Evolutionary conservation across 2,113 vertebrate genomes (phyloP).

Genomic region (Apodemus speciosus): DNA sequence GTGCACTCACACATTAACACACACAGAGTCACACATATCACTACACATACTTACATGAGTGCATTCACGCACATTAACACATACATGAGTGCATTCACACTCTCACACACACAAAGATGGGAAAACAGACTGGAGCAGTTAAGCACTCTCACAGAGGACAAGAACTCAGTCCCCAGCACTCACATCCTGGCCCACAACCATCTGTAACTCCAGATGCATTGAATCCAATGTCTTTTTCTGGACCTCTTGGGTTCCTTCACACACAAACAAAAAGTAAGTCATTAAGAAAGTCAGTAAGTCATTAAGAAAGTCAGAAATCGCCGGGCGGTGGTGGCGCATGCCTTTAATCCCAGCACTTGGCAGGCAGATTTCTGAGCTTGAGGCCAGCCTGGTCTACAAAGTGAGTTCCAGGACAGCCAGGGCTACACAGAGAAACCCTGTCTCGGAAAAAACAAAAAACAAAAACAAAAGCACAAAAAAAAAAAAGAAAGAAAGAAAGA

Average conservation of each 20-base stretch:
- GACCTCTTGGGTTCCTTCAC: background rate
- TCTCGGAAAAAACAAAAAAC: background rate
- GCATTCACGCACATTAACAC: too few relatives aligned
- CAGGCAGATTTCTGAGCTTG: background rate
- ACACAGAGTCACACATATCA: too few relatives aligned
- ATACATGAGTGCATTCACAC: background rate
- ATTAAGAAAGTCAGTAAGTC: background rate
- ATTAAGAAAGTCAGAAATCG: background rate
- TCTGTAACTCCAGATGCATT: background rate
- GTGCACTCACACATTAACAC: too few relatives aligned
- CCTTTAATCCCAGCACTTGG: background rate
- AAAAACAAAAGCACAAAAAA: too few relatives aligned
- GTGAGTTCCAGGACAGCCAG: background rate
- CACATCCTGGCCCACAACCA: background rate
- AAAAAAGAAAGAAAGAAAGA: too few relatives aligned
- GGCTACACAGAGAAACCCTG: background rate
- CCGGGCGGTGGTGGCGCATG: background rate
- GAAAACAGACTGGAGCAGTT: background rate
- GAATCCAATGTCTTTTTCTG: background rate
- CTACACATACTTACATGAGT: background rate
- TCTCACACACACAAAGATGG: background rate
- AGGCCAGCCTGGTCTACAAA: background rate
- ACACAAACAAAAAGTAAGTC: background rate
- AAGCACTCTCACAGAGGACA: background rate
- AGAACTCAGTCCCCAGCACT: background rate